These are phyloP conservation scores for Brassicogethes aeneus DNA, from an alignment of 2,888 invertebrate genomes.

Conservation along the genomic window DNA sequence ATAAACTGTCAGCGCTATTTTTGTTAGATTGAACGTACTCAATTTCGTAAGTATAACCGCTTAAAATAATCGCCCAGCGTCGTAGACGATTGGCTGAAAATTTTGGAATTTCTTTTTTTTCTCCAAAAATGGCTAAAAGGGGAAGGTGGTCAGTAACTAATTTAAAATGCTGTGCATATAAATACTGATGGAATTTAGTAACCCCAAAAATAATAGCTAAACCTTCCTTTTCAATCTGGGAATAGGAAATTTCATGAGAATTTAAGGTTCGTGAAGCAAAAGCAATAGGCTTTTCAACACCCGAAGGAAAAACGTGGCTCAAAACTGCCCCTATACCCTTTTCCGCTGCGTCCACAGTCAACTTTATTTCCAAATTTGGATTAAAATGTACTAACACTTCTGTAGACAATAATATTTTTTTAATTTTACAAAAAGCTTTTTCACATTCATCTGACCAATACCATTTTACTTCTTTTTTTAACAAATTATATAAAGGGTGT, in stretches of 20 bases:
- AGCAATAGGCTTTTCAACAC: conserved; percentile 27
- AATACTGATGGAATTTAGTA: conserved; percentile 30
- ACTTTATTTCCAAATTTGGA: conserved; percentile 9
- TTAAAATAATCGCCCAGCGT: conserved; percentile 17
- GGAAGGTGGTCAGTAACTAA: conserved; percentile 21
- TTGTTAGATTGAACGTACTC: conserved; percentile 13
- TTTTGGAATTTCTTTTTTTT: conserved; percentile 24
- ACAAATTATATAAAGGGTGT: conserved; percentile 14
- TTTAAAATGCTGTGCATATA: conserved; percentile 31
- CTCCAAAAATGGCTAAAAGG: conserved; percentile 24
- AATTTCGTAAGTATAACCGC: conserved; percentile 18
- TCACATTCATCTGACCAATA: conserved; percentile 9
- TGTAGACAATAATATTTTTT: conserved; percentile 11
- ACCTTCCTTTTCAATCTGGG: no score
- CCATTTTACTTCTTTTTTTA: conserved; percentile 11
- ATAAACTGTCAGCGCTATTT: conserved; percentile 19
- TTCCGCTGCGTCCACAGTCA: conserved; percentile 9
- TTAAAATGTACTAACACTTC: conserved; percentile 13
- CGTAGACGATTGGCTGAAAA: conserved; percentile 26
- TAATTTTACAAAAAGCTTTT: no score
- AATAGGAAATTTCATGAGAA: conserved; percentile 14
- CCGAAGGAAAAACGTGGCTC: conserved; percentile 21
- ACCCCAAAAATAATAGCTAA: conserved; percentile 29
- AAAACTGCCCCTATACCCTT: conserved; percentile 25
- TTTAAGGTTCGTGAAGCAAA: conserved; percentile 24